These are phyloP conservation scores for Xestia rhomboidea DNA, from an alignment of 2,888 invertebrate species.

Conservation along the genomic window DNA sequence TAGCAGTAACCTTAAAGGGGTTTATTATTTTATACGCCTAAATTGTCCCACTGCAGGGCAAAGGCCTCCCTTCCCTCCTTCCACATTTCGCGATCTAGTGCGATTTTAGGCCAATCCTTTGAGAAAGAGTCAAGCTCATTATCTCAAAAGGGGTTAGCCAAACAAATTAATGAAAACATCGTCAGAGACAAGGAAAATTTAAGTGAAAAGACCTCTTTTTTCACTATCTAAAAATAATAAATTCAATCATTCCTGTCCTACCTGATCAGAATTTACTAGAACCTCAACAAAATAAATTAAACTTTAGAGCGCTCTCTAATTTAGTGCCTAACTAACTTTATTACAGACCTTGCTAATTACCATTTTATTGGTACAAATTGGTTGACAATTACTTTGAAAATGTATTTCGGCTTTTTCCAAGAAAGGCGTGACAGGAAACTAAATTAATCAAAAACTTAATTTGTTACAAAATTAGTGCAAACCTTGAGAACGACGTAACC, in stretches of 20 bases:
- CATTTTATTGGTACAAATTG: slow-evolving; percentile 37
- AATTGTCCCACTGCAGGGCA: no score
- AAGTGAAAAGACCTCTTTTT: not conserved
- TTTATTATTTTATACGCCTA: no score
- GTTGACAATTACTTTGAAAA: slow-evolving; percentile 28
- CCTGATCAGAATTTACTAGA: slow-evolving; percentile 10
- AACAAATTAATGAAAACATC: not conserved
- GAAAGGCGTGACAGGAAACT: slow-evolving; percentile 33
- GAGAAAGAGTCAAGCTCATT: no score
- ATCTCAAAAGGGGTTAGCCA: not conserved
- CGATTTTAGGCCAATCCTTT: no score
- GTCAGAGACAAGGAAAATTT: not conserved
- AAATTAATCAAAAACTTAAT: slow-evolving; percentile 5
- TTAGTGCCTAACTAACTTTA: slow-evolving; percentile 27
- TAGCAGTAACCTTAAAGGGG: not conserved
- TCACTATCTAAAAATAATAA: not conserved
- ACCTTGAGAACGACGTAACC: slow-evolving; percentile 1
- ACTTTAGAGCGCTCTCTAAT: slow-evolving; percentile 10
- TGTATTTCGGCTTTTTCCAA: not conserved
- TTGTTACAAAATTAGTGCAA: not conserved
- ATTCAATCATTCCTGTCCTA: not conserved
- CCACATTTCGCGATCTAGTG: no score
- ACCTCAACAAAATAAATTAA: not conserved
- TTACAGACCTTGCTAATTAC: slow-evolving; percentile 27
- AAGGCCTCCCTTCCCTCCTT: no score